phyloP scores from a whole-genome alignment of 2,113 vertebrate genomes.

The Apus apus region DNA sequence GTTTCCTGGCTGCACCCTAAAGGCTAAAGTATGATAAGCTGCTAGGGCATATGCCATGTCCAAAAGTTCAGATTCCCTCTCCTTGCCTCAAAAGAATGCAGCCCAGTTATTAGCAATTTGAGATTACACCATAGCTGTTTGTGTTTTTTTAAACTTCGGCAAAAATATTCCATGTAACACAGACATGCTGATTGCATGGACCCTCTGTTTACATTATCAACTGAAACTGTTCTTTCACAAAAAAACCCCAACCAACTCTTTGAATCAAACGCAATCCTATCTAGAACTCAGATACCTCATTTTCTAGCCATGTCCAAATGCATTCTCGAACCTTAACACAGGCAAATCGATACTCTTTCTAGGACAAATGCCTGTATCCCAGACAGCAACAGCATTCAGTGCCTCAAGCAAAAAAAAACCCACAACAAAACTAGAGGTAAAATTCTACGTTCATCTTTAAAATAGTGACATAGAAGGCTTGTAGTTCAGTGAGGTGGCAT shows the following conservation, averaged over 20 bases:
- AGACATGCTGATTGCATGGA: not conserved
- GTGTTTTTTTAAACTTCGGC: not conserved
- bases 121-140: not conserved
- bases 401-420: not conserved
- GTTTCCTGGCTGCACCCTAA: not conserved
- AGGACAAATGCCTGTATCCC: not conserved
- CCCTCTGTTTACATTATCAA: not conserved
- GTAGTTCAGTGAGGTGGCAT: not conserved
- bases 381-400: not conserved
- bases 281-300: not conserved
- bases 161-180: not conserved
- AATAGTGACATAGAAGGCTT: not conserved
- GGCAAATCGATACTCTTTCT: not conserved
- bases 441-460: not conserved
- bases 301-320: not conserved
- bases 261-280: not conserved
- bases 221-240: not conserved
- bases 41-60: not conserved
- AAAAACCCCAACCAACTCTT: rapidly evolving
- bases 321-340: not conserved
- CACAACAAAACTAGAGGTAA: not conserved
- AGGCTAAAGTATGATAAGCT: constrained; percentile 21
- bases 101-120: not conserved
- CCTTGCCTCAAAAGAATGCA: not conserved
- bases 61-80: constrained; percentile 17